Evolutionary conservation across 1,140 invertebrate genomes (phyloP).

Genomic region (Oryzaephilus surinamensis): DNA sequence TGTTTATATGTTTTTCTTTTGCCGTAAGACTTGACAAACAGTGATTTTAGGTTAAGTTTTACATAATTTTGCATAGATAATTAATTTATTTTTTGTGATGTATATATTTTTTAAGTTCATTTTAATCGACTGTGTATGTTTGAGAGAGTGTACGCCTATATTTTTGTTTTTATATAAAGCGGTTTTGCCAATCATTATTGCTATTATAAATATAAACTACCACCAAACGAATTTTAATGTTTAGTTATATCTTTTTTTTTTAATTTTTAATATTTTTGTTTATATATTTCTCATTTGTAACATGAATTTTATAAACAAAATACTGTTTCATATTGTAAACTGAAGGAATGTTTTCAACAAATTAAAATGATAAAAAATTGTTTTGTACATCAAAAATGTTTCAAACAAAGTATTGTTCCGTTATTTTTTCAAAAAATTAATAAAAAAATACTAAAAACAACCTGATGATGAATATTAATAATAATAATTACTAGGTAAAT

Average conservation of each 20-base stretch:
- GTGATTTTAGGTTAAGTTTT: conserved; percentile 34
- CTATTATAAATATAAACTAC: no score
- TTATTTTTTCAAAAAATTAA: conserved; percentile 24
- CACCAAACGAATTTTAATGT: no score
- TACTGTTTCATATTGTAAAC: conserved; percentile 13
- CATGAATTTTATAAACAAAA: conserved; percentile 12
- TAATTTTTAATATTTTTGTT: conserved; percentile 10
- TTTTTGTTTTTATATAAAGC: conserved; percentile 1
- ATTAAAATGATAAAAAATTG: background rate
- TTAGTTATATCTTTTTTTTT: no score
- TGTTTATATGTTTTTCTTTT: conserved; percentile 18
- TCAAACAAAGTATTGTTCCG: conserved; percentile 23
- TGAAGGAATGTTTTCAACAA: conserved; percentile 9
- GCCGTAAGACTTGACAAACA: conserved; percentile 30
- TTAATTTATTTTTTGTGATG: conserved; percentile 33
- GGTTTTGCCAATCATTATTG: background rate
- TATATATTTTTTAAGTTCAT: conserved; percentile 26
- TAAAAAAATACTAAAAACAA: no score
- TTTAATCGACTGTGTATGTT: conserved; percentile 21
- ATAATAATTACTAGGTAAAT: conserved; percentile 40
- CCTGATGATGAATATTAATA: conserved; percentile 37
- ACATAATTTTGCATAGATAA: conserved; percentile 24
- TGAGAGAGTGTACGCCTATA: conserved; percentile 19
- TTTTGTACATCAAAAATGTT: conserved; percentile 8
- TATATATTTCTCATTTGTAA: conserved; percentile 7